These are phyloP conservation scores for Tetragnatha versicolor DNA, from an alignment of 1,140 invertebrate genomes.

Conservation along the genomic window DNA sequence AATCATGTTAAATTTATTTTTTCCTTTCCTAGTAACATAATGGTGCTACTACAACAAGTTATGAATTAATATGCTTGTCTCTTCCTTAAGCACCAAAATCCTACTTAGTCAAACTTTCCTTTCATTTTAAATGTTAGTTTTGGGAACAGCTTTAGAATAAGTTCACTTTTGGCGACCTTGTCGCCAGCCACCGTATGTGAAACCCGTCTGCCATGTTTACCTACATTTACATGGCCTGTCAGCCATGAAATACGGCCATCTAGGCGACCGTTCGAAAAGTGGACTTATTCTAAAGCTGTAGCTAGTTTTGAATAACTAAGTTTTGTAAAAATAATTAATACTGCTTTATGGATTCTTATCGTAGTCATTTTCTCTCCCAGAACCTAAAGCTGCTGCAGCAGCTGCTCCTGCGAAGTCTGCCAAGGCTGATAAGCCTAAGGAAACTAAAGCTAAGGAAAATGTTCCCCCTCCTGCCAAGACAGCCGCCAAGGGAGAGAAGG, in stretches of 20 bases:
- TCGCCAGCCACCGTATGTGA: background rate
- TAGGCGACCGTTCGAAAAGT: no score
- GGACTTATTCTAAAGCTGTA: no score
- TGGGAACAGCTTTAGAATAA: no score
- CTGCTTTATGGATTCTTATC: background rate
- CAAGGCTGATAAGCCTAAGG: conserved; percentile 39
- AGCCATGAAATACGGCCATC: background rate
- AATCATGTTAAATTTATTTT: no score
- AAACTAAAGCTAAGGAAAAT: conserved; percentile 35
- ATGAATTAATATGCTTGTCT: no score
- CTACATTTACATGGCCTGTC: no score
- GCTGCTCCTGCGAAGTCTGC: conserved; percentile 14
- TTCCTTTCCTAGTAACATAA: no score
- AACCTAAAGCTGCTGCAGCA: background rate
- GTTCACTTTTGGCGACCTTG: no score
- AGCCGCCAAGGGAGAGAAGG: background rate
- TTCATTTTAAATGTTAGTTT: no score
- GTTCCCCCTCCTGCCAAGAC: conserved; percentile 8
- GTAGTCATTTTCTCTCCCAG: background rate
- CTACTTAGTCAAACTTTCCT: no score
- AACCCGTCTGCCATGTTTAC: background rate
- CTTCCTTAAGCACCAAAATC: no score
- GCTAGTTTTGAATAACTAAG: background rate
- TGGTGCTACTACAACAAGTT: no score
- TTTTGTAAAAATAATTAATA: background rate